Conservation (phyloP, 2,113 vertebrate genomes). For the Archilochus colubris region DNA sequence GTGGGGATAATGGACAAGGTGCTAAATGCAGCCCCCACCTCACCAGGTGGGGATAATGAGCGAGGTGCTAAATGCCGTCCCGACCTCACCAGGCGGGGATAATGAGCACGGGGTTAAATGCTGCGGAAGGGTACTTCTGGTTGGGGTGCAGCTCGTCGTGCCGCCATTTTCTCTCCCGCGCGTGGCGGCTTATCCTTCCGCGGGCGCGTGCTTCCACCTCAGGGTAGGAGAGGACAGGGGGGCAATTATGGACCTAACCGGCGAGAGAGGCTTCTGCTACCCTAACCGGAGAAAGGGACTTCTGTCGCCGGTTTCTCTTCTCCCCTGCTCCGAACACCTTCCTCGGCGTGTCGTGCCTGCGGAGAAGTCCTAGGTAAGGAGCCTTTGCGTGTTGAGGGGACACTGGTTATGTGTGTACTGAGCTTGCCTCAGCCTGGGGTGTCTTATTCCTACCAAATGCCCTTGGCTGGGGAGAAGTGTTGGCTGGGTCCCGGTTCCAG, state of each 20-base stretch:
- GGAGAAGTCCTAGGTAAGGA: neutral
- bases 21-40: too few relatives aligned
- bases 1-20: too few relatives aligned
- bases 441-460: fast-evolving
- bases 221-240: too few relatives aligned
- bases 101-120: fast-evolving
- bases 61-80: fast-evolving
- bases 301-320: too few relatives aligned
- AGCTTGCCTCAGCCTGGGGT: fast-evolving
- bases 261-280: too few relatives aligned
- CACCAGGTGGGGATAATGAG: too few relatives aligned
- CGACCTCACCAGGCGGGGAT: fast-evolving
- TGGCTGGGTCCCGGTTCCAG: fast-evolving
- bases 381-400: fast-evolving
- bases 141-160: fast-evolving
- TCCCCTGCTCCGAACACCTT: too few relatives aligned
- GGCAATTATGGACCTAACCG: too few relatives aligned
- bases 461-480: too few relatives aligned
- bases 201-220: fast-evolving
- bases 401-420: fast-evolving
- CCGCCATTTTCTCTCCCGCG: fast-evolving
- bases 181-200: fast-evolving
- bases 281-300: too few relatives aligned
- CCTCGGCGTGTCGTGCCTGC: too few relatives aligned
- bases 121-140: fast-evolving